Evolutionary conservation across 2,113 vertebrate genomes (phyloP).

Genomic region (Phalacrocorax aristotelis): DNA sequence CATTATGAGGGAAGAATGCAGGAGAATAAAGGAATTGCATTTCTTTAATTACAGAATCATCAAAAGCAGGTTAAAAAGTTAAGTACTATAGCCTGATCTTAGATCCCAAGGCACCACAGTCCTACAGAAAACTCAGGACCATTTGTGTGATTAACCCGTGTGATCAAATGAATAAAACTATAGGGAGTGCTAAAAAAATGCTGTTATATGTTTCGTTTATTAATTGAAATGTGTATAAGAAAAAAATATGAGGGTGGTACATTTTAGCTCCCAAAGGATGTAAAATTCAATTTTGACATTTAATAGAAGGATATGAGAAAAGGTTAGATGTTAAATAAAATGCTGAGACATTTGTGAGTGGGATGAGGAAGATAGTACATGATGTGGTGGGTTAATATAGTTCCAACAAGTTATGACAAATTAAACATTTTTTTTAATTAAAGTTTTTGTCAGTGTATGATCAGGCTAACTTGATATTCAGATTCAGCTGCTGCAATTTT

Average conservation of each 20-base stretch:
- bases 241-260: neutral
- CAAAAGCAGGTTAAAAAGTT: slow-evolving; percentile 57
- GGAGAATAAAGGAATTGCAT: slow-evolving; percentile 43
- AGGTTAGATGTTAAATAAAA: slow-evolving; percentile 48
- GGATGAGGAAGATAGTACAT: neutral
- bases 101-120: slow-evolving; percentile 17
- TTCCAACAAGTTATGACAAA: neutral
- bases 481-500: neutral
- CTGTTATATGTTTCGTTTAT: slow-evolving; percentile 14
- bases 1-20: neutral
- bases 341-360: neutral
- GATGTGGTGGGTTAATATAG: neutral
- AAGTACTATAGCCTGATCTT: slow-evolving; percentile 12
- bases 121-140: neutral
- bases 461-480: neutral
- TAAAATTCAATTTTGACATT: slow-evolving; percentile 48
- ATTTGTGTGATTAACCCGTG: slow-evolving; percentile 2
- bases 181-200: neutral
- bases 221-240: neutral
- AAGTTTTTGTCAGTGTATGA: neutral
- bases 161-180: neutral
- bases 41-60: slow-evolving; percentile 57
- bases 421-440: neutral
- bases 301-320: slow-evolving; percentile 33
- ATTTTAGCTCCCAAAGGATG: neutral